These are phyloP conservation scores for Argya squamiceps DNA, from an alignment of 2,797 vertebrate species.

Conservation along the genomic window DNA sequence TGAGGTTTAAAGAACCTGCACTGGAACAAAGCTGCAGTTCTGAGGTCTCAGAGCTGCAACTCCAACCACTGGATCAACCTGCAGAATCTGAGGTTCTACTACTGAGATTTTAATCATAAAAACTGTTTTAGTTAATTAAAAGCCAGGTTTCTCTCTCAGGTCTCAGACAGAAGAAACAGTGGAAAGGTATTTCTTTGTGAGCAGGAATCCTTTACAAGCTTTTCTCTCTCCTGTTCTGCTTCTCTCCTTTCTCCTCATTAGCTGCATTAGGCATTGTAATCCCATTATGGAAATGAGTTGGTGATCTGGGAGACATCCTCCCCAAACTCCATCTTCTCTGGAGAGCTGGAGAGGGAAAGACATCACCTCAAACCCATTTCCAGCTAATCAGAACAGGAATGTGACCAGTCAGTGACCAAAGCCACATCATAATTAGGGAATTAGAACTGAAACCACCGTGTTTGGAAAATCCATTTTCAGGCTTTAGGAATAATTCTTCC, in stretches of 20 bases:
- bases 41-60: neutral
- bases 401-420: slow-evolving; percentile 18
- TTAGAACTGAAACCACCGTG: slow-evolving; percentile 22
- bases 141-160: neutral
- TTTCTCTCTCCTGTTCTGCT: neutral
- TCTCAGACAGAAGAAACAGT: neutral
- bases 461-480: slow-evolving; percentile 52
- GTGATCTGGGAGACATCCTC: slow-evolving; percentile 3
- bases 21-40: neutral
- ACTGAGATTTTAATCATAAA: neutral
- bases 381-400: neutral
- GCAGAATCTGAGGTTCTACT: neutral
- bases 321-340: neutral
- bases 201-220: neutral
- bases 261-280: slow-evolving; percentile 40
- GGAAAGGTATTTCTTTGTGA: neutral
- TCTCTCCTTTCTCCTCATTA: slow-evolving; percentile 40
- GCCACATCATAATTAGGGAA: slow-evolving; percentile 3
- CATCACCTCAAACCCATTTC: neutral
- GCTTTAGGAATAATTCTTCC: slow-evolving; percentile 55
- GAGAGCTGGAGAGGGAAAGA: neutral
- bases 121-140: neutral
- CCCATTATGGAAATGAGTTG: slow-evolving; percentile 48
- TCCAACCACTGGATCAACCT: neutral
- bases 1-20: neutral